phyloP scores from a whole-genome alignment of 2,888 invertebrate species.

The Mesoligia furuncula region DNA sequence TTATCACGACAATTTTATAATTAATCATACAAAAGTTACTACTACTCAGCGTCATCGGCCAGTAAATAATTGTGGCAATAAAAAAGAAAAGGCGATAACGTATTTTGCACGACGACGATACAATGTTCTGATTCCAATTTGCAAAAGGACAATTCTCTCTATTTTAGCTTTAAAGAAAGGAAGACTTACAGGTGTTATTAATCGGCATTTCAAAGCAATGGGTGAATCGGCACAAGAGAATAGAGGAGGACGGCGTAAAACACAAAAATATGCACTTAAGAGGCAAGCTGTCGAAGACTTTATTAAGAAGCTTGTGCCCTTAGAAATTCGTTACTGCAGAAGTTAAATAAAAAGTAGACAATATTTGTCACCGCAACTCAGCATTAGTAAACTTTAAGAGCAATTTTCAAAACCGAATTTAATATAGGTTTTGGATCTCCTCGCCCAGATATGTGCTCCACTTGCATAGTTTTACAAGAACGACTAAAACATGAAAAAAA shows the following conservation, averaged over 20 bases:
- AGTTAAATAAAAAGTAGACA: constrained; percentile 45
- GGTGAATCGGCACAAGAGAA: constrained; percentile 39
- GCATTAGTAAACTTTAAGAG: constrained; percentile 42
- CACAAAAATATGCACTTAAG: constrained; percentile 41
- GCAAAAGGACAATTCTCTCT: constrained; percentile 44
- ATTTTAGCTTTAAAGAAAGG: constrained; percentile 46
- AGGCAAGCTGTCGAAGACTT: constrained; percentile 44
- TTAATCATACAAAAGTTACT: constrained; percentile 42
- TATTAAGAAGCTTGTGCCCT: constrained; percentile 42
- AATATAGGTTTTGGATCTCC: no score
- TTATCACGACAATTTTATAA: constrained; percentile 44
- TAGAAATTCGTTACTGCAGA: constrained; percentile 54
- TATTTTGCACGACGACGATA: constrained; percentile 41
- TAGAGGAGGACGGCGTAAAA: constrained; percentile 40
- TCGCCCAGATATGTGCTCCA: no score
- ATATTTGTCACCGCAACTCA: constrained; percentile 41
- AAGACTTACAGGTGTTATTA: constrained; percentile 49
- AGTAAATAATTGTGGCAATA: constrained; percentile 37
- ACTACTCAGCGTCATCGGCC: constrained; percentile 37
- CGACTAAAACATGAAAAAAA: no score
- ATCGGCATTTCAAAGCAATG: constrained; percentile 41
- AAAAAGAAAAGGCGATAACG: constrained; percentile 41
- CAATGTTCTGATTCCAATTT: constrained; percentile 42
- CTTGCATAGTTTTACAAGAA: no score
- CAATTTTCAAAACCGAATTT: no score